Evolutionary conservation across 2,888 invertebrate species (phyloP), one percentile per base, ranked within the genome.

Genomic region (Pristionchus entomophagus): DNA sequence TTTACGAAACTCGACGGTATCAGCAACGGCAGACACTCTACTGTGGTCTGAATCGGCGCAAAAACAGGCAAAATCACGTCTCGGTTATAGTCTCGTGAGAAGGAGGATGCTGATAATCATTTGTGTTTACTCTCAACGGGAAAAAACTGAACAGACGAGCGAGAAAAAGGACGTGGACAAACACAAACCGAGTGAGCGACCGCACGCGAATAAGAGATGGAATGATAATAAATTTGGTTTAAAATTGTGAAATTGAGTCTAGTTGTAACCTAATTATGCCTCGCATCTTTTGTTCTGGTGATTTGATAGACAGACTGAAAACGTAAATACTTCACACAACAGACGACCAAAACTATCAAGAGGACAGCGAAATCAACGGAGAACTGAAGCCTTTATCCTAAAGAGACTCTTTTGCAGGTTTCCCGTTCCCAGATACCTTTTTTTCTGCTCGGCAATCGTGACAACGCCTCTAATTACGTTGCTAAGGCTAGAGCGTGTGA

Each of bases 381-480:
- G n/a, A n/a, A n/a, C n/a, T n/a, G n/a, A n/a, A n/a, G n/a, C n/a
- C n/a, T n/a, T n/a, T n/a, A n/a, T n/a, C n/a, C n/a, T n/a, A n/a
- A n/a, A n/a, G n/a, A n/a, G n/a, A n/a, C n/a, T n/a, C n/a, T n/a
- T n/a, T n/a, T n/a, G n/a, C n/a, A n/a, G n/a, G n/a, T n/a, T n/a
- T n/a, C n/a, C n/a, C n/a, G n/a, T n/a, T n/a, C n/a, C n/a, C n/a
- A n/a, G n/a, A n/a, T n/a, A n/a, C n/a, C n/a, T n/a, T n/a, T n/a
- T n/a, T n/a, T n/a, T n/a, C n/a, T n/a, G n/a, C n/a, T n/a, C n/a
- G n/a, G n/a, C n/a, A n/a, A n/a, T n/a, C n/a, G n/a, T 26, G 41
- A 41, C 73, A 73, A 73, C 73, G 73, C 29, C 22, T 19, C 73
- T 73, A 73, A 73, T 73, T 73, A 73, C 73, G 73, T 73, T 73